Evolutionary conservation across 1,140 invertebrate genomes (phyloP).

Genomic region (Drosophila fuyamai): DNA sequence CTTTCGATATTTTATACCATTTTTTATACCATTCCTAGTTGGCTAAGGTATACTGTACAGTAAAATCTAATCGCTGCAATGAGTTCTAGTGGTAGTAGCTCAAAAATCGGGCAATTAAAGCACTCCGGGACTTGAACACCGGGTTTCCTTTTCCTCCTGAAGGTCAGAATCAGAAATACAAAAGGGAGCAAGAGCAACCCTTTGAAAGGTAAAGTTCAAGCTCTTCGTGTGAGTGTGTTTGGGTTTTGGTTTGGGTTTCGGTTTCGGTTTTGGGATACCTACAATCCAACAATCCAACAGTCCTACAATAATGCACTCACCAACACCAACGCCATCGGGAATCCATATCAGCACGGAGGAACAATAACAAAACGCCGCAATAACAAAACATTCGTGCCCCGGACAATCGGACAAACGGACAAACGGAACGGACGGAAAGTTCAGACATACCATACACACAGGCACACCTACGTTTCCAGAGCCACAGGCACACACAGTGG

Average conservation of each 20-base stretch:
- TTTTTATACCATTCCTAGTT: background rate
- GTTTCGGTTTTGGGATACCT: constrained; percentile 37
- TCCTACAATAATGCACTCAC: constrained; percentile 31
- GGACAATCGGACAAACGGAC: constrained; percentile 54
- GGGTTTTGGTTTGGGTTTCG: background rate
- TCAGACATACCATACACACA: constrained; percentile 63
- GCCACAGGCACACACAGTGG: constrained; percentile 22
- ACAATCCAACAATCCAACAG: constrained; percentile 13
- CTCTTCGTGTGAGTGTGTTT: constrained; percentile 17
- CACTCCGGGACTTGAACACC: constrained; percentile 10
- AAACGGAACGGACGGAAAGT: constrained; percentile 42
- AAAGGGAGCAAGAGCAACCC: constrained; percentile 31
- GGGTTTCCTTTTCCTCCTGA: constrained; percentile 31
- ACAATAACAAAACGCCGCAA: constrained; percentile 56
- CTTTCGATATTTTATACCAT: no score
- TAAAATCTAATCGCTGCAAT: background rate
- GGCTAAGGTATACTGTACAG: background rate
- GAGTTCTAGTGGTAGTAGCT: background rate
- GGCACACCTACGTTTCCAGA: constrained; percentile 27
- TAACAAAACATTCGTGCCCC: constrained; percentile 61
- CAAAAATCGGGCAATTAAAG: constrained; percentile 20
- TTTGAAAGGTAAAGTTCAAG: constrained; percentile 27
- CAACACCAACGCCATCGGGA: constrained; percentile 42
- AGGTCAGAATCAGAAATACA: constrained; percentile 24
- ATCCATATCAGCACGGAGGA: constrained; percentile 72